Base-by-base conservation (phyloP, 2,113 vertebrate species). In the Chlamydotis undulata region DNA sequence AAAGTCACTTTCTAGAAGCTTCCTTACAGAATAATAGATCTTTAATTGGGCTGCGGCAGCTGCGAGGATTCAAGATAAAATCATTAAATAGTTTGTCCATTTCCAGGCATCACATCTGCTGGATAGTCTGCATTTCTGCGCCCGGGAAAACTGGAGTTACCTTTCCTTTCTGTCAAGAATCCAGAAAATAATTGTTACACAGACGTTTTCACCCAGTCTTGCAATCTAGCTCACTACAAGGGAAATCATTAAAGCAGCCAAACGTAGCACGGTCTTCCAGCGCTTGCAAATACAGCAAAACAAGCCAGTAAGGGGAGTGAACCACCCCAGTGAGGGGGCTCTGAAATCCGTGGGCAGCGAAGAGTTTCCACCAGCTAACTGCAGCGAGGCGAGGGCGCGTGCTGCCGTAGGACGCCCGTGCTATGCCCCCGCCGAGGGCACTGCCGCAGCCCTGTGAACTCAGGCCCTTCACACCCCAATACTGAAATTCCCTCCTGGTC, bases 21-120 rank as follows among this genome's bases (percentile, higher is more conserved):
- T 92, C 83, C 91, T 89, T 89, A 68, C 75, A 90, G 74, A 63
- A 83, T 41, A 87, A 86, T 18, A 89, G 84, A 96, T 75, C 79
- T 92, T 76, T 57, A 94, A 83, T 50, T 64, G 75, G 71, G 88
- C 65, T 80, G 81, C 53, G 33, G 56, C 71, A 23, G n/a, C 39
- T 84, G 78, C 55, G 14, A 71, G 92, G 83, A 83, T 87, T 80
- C 69, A 63, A 71, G 73, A 77, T 50, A 53, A 83, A 71, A 50
- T 28, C 68, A 37, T 28, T 28, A 35, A 45, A 45, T 4, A n/a
- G 26, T 41, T 37, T 41, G 26, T 41, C 67, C 28, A 3, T 43
- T 81, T 35, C 43, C 53, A 61, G 47, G 47, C 70, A 41, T 41
- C 53, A 6, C 60, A 57, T 23, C 33, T 28, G 24, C 60, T 25